Base-by-base conservation (phyloP, 2,888 invertebrate species). In the Gandaritis pyraliata region DNA sequence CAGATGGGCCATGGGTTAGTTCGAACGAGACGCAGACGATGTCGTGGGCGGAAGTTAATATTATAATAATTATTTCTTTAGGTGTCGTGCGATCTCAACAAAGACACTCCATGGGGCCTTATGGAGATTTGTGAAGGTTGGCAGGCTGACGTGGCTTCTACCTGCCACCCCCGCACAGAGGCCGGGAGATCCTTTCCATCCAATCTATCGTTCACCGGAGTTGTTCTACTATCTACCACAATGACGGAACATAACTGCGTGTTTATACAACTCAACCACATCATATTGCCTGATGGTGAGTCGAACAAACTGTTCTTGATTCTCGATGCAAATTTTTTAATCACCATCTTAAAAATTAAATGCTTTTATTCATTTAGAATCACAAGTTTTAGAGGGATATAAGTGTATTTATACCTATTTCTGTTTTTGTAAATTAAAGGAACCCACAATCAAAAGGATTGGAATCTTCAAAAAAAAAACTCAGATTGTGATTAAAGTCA, bases 121-220 rank as follows among this genome's bases (percentile, higher is more conserved):
- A 87, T 89, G 87, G 88, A 90, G 58, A 85, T 92, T 41, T 92
- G 92, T 66, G 86, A 88, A 12, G 85, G 87, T 23, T 90, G 90
- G 90, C 68, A 80, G 0, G 90, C 91, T 0, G 90, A 91, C 54
- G 76, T 73, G 0, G 73, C 90, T 0, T 68, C 61, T 0, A 76
- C 82, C 0, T 92, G 92, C 66, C 75, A 79, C n/a, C 85, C 87
- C 0, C 82, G 77, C 53, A 82, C 82, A 0, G 73, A 52, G 1
- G 55, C 72, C 0, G 83, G 80, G 0, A 74, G 74, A 4, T 65
- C 71, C 0, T 81, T 89, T 15, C 90, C 92, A 0, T 62, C 74
- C 1, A 84, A 79, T 55, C 71, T 93, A 0, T 78, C 83, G 0
- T 92, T 93, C 60, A 79, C 78, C 2, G 90, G 85, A n/a, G 72